These are phyloP conservation scores for Dysmachus trigonus DNA, from an alignment of 2,888 invertebrate species.

Conservation along the genomic window DNA sequence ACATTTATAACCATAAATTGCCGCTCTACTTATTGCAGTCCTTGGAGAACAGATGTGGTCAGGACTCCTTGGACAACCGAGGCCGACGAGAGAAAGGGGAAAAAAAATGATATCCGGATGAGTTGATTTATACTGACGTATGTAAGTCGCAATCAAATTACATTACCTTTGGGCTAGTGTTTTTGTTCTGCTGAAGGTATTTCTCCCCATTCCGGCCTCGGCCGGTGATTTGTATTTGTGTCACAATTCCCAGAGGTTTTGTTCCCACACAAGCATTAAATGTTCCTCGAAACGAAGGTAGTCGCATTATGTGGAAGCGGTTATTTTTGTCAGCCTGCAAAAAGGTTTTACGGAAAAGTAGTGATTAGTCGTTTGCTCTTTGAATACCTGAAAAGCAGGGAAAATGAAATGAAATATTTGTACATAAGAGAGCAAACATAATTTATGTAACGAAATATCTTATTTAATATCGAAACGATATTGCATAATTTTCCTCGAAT, in stretches of 20 bases:
- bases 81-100: not conserved
- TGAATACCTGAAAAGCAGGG: not conserved
- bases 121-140: slow-evolving; percentile 21
- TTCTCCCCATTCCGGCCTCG: not conserved
- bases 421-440: not conserved
- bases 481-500: not conserved
- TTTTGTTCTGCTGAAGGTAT: not conserved
- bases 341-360: not conserved
- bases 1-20: slow-evolving; percentile 26
- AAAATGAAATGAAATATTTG: not conserved
- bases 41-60: not conserved
- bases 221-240: slow-evolving; percentile 4
- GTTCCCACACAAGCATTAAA: not conserved
- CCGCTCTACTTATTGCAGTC: not conserved
- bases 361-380: not conserved
- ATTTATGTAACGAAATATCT: not conserved
- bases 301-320: not conserved
- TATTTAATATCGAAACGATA: not conserved
- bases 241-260: not conserved
- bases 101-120: not conserved
- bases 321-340: not conserved
- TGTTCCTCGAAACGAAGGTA: not conserved
- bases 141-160: slow-evolving; percentile 26
- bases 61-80: not conserved
- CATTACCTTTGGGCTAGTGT: not conserved